Conservation (phyloP, 1,140 invertebrate species). For the Drosophila kikkawai region DNA sequence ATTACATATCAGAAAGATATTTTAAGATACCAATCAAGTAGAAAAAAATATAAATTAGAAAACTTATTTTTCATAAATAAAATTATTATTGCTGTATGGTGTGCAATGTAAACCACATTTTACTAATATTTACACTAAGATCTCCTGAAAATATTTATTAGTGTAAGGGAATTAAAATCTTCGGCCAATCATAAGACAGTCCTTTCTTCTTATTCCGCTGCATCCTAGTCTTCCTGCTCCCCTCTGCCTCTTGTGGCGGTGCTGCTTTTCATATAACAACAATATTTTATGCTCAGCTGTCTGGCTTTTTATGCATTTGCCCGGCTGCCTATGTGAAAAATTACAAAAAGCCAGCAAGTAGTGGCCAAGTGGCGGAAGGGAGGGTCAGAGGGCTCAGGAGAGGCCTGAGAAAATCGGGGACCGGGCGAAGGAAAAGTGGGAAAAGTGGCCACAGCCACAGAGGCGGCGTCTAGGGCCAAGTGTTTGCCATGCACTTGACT, state of each 20-base stretch:
- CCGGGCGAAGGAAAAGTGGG: neutral
- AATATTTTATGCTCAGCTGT: constrained; percentile 83
- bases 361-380: constrained; percentile 43
- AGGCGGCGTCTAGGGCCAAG: constrained; percentile 64
- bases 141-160: neutral
- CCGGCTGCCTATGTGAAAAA: constrained; percentile 77
- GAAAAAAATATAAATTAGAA: too few relatives aligned
- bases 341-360: constrained; percentile 71
- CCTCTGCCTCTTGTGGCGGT: constrained; percentile 32
- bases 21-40: too few relatives aligned
- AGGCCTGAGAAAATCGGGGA: constrained; percentile 13
- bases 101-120: neutral
- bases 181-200: neutral
- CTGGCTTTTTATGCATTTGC: constrained; percentile 81
- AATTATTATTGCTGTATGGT: too few relatives aligned
- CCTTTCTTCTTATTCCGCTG: constrained; percentile 25
- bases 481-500: constrained; percentile 81
- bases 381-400: constrained; percentile 7
- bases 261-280: constrained; percentile 82
- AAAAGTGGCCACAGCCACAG: constrained; percentile 41
- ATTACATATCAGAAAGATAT: too few relatives aligned
- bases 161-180: constrained; percentile 5
- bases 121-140: too few relatives aligned
- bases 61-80: neutral
- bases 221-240: constrained; percentile 18